Percentiles rank a stretch among this genome's conserved stretches.
phyloP scores from a whole-genome alignment of 1,140 invertebrate species.

The Pomacea maculata region DNA sequence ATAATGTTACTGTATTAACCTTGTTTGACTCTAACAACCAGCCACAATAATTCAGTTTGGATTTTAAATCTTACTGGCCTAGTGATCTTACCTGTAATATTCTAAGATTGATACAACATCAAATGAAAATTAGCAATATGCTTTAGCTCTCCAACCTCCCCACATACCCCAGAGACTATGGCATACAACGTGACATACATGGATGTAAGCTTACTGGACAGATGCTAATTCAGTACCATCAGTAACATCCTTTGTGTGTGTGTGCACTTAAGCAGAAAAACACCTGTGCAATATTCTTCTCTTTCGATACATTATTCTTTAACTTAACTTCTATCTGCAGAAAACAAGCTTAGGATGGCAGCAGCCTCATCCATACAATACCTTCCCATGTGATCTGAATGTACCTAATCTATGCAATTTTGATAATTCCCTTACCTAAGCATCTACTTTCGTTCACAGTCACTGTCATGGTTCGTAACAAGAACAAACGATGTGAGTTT shows the following conservation, averaged over 20 bases:
- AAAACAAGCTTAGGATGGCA: background rate
- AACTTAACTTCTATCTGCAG: background rate
- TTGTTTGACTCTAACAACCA: background rate
- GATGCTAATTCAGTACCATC: no score
- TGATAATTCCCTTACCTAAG: background rate
- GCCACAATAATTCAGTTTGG: background rate
- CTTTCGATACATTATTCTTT: background rate
- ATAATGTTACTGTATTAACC: no score
- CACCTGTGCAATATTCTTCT: no score
- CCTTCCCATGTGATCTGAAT: background rate
- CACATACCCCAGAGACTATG: background rate
- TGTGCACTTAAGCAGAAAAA: no score
- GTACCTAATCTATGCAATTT: background rate
- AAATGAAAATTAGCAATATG: background rate
- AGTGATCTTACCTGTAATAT: background rate
- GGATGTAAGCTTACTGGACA: no score
- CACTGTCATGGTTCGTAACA: background rate
- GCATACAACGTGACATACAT: background rate
- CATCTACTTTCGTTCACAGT: background rate
- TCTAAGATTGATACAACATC: background rate
- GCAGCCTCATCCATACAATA: background rate
- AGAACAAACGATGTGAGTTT: background rate
- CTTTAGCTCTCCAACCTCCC: background rate
- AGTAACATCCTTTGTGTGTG: no score
- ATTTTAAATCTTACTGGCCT: background rate